Base-by-base conservation (phyloP, 2,888 invertebrate genomes). In the Agrotis exclamationis region DNA sequence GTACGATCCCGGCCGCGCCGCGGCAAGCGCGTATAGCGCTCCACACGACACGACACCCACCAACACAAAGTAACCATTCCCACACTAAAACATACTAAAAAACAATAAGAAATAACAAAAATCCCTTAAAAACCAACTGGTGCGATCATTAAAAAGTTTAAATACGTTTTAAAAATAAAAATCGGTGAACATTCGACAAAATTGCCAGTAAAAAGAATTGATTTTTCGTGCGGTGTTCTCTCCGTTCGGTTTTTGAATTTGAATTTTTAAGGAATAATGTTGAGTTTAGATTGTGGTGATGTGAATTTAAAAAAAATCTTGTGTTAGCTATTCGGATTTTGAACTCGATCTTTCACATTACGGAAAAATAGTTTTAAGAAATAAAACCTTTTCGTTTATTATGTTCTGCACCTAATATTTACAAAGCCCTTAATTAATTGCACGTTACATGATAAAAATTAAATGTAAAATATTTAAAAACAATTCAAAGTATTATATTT, bases 1-100 rank as follows among this genome's bases (percentile, higher is more conserved):
- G 95, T 95, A 88, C 89, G 79, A 86, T 79, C 80, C 80, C 76
- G 84, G 93, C 95, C 95, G 94, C 94, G 87, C 76, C 85, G 94
- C 94, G 94, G 95, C 89, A 44, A 82, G 92, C 94, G 91, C 95
- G 94, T 91, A 69, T 85, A 82, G 90, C 92, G 88, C 89, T 82
- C 74, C 74, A 85, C 83, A 60, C 81, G 80, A 87, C 82, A 81
- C 84, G 80, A 87, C 82, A 81, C 84, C 79, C 73, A 84, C 77
- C 79, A 85, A 80, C 76, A 84, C 85, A 87, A 87, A 87, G 89
- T 90, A 90, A 87, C 75, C 74, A 63, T 65, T 47, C 53, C 57
- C 72, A 48, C 57, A 59, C 51, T 73, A 76, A 71, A 50, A 70
- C 33, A 72, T 48, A 69, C 63, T 44, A 70, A 70, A 54, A 59